phyloP scores from a whole-genome alignment of 2,888 invertebrate species.

The Pammene fasciana region DNA sequence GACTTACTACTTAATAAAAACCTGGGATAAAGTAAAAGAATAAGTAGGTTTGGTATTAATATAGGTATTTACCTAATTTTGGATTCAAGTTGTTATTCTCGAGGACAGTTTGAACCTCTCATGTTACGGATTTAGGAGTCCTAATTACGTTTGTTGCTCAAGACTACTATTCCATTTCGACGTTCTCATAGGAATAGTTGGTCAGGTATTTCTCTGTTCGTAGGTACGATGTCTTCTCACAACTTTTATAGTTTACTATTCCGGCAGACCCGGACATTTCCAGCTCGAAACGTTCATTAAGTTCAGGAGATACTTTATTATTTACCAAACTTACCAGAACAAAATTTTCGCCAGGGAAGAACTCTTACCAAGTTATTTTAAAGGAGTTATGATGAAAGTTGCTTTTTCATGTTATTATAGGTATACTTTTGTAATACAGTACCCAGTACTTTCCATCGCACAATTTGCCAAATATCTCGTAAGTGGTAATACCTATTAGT shows the following conservation, averaged over 20 bases:
- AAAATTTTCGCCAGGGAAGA: conserved; percentile 28
- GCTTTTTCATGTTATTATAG: conserved; percentile 26
- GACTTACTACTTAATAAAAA: too few species aligned
- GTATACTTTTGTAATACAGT: conserved; percentile 12
- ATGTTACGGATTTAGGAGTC: too few species aligned
- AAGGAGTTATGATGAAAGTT: conserved; percentile 39
- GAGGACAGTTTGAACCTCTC: too few species aligned
- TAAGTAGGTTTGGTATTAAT: too few species aligned
- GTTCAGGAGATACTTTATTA: conserved; percentile 30
- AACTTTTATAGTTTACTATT: conserved; percentile 31
- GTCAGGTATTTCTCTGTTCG: conserved; percentile 33
- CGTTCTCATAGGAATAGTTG: not conserved
- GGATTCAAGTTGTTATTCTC: too few species aligned
- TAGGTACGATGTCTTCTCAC: conserved; percentile 28
- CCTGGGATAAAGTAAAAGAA: too few species aligned
- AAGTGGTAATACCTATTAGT: too few species aligned
- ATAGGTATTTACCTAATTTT: too few species aligned
- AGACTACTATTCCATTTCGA: not conserved
- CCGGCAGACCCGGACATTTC: conserved; percentile 36
- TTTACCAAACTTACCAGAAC: conserved; percentile 33
- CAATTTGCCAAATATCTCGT: too few species aligned
- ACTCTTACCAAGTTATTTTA: conserved; percentile 40
- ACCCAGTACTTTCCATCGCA: not conserved
- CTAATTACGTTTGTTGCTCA: not conserved
- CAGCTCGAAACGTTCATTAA: conserved; percentile 32